These are phyloP conservation scores for Hyperoodon ampullatus DNA, from an alignment of 2,113 vertebrate species.

Conservation along the genomic window DNA sequence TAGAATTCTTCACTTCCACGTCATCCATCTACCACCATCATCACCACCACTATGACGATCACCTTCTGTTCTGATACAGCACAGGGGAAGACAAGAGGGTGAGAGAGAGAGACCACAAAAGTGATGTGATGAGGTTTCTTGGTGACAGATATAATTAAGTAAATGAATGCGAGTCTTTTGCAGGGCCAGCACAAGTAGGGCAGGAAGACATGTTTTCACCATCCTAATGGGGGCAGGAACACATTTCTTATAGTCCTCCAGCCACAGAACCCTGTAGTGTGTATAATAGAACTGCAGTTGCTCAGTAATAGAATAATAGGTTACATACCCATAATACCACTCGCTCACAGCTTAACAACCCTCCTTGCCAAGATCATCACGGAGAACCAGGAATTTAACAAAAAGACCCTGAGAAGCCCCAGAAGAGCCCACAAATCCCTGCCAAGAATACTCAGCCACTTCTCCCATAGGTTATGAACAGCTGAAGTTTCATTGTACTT, in stretches of 20 bases:
- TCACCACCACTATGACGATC: background rate
- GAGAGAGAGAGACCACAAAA: conserved; percentile 8
- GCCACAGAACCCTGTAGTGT: background rate
- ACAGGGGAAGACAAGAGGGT: background rate
- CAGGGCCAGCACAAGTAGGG: background rate
- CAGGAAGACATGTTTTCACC: background rate
- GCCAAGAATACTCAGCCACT: background rate
- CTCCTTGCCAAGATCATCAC: background rate
- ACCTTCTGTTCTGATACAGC: background rate
- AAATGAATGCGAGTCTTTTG: background rate
- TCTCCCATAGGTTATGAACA: background rate
- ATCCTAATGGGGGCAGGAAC: background rate
- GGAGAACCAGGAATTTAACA: conserved; percentile 31
- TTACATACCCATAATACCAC: background rate
- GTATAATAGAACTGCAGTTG: background rate
- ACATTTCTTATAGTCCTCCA: background rate
- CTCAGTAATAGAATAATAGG: background rate
- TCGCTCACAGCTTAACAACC: background rate
- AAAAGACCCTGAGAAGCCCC: background rate
- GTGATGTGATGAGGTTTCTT: background rate
- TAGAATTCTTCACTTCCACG: background rate
- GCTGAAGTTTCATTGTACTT: background rate
- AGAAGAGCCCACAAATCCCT: background rate
- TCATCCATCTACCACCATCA: background rate
- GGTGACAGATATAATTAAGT: background rate